A percentile compares a stretch with the other conserved stretches of the same genome.
phyloP scores from a whole-genome alignment of 2,888 invertebrate genomes.

The Acanthosepion lycidas region DNA sequence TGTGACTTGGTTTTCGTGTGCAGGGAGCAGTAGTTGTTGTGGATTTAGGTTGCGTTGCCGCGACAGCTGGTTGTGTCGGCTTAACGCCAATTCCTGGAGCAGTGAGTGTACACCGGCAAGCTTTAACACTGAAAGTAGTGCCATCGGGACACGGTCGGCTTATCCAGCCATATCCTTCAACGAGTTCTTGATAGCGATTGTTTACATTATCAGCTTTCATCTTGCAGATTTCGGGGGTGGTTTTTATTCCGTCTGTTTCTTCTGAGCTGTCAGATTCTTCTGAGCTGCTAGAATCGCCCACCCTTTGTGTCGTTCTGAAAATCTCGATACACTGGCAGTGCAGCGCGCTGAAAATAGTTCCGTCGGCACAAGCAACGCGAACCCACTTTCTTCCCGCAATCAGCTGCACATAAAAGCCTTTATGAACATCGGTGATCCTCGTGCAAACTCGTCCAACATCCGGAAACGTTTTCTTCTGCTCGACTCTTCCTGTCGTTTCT shows the following conservation, averaged over 20 bases:
- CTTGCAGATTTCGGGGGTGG: neutral
- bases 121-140: neutral
- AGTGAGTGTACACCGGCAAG: neutral
- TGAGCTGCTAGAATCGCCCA: neutral
- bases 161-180: neutral
- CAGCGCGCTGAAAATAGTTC: too few species aligned
- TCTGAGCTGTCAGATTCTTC: neutral
- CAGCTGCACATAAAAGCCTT: too few species aligned
- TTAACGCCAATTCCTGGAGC: neutral
- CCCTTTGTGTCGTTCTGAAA: neutral
- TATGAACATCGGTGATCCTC: too few species aligned
- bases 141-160: neutral
- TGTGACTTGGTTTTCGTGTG: too few species aligned
- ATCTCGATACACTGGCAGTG: too few species aligned
- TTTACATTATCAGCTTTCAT: neutral
- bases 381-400: too few species aligned
- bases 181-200: neutral
- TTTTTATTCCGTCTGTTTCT: too few species aligned
- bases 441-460: neutral
- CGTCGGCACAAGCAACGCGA: too few species aligned
- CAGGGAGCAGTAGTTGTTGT: too few species aligned
- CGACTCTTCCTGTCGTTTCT: neutral
- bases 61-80: neutral
- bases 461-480: fast-evolving
- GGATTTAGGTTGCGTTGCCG: too few species aligned